These are phyloP conservation scores for Amphiprion ocellaris DNA, from an alignment of 2,113 vertebrate species.

Conservation along the genomic window DNA sequence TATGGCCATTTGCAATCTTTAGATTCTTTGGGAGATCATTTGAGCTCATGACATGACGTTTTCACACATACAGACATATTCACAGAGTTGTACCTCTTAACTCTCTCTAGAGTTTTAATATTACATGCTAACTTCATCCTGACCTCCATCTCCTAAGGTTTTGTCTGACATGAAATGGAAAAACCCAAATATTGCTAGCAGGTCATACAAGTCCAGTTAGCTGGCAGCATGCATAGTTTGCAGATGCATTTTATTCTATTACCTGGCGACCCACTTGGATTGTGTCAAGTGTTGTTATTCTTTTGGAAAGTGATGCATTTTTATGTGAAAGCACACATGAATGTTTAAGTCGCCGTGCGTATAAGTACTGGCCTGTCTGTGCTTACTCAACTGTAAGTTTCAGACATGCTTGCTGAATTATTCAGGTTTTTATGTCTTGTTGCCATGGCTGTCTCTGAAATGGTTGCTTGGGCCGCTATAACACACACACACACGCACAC, in stretches of 20 bases:
- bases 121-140: not conserved
- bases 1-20: not conserved
- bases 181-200: conserved; percentile 5
- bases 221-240: not conserved
- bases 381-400: conserved; percentile 79
- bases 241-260: not conserved
- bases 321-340: not conserved
- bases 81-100: not conserved
- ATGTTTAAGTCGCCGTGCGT: conserved; percentile 19
- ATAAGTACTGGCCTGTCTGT: conserved; percentile 47
- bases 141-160: not conserved
- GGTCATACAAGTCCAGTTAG: not conserved
- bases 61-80: not conserved
- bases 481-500: conserved; percentile 13
- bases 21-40: conserved; percentile 11
- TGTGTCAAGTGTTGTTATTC: not conserved
- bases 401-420: conserved; percentile 81
- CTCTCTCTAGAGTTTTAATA: conserved; percentile 7
- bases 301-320: not conserved
- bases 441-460: conserved; percentile 55
- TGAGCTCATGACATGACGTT: conserved; percentile 4
- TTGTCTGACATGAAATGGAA: not conserved
- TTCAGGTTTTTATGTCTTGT: conserved; percentile 74
- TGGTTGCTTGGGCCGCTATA: conserved; percentile 6
- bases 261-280: not conserved